Evolutionary conservation across 2,888 invertebrate genomes (phyloP), one percentile per base, ranked within the genome.

Genomic region (Halictus ligatus): DNA sequence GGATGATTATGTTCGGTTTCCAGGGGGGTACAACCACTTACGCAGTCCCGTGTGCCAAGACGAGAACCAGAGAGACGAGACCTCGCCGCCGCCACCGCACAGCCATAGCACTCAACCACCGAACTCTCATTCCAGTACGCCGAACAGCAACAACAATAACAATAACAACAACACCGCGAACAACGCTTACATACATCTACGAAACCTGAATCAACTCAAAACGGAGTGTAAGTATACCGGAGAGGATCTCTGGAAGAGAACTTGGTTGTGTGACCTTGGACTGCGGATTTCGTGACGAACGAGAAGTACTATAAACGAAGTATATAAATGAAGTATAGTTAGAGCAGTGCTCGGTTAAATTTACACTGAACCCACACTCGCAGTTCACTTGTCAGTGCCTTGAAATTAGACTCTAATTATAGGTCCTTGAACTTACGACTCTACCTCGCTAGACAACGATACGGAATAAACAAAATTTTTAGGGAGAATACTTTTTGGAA

Each of bases 11-110:
- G 67, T 67, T 50, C 35, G 10, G 7, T 8, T 8, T 40, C 0
- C 94, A 96, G 96, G 96, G 89, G 96, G 96, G 85, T 96, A 96
- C 93, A 96, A 96, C 90, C 96, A 96, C 91, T 92, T 96, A 89
- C 95, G 96, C 92, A 96, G 96, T 94, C 96, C 96, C 75, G 95
- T 96, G 75, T 96, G 96, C 94, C 96, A 94, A 85, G 94, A 94
- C 76, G 93, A 93, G 78, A 93, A 88, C 79, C 94, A 94, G 91
- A 94, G 95, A 89, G 95, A 95, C 90, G 95, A 95, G 83, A 93
- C 93, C 73, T 94, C 95, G 64, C 95, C 95, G 67, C 95, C 95
- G 64, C 94, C 95, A 77, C 91, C 91, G n/a, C 94, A 94, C 77
- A 93, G 93, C 88, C 94, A 94, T 89, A 94, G 90, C 86, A 91